phyloP scores from a whole-genome alignment of 2,797 vertebrate species.

The Odontamblyopus lacepedii region DNA sequence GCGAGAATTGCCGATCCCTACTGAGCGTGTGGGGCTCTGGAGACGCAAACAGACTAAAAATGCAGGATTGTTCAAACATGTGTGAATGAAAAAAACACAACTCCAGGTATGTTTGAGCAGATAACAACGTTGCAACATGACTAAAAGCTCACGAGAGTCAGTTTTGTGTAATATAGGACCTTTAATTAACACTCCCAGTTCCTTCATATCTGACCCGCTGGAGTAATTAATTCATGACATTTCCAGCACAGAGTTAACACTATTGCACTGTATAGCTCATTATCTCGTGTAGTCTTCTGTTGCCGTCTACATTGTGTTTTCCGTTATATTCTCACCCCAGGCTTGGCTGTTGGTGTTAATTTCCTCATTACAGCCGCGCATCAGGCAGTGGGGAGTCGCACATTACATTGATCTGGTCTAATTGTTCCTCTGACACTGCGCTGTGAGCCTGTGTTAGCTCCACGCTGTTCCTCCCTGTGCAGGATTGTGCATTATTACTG shows the following conservation, averaged over 20 bases:
- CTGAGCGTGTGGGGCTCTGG: too few relatives aligned
- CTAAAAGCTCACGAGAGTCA: too few relatives aligned
- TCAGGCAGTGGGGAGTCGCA: constrained; percentile 49
- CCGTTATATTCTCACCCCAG: constrained; percentile 24
- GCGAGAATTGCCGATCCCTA: too few relatives aligned
- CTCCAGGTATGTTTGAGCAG: too few relatives aligned
- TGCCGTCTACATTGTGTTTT: neutral
- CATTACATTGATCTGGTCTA: constrained; percentile 47
- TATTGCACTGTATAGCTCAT: constrained; percentile 22
- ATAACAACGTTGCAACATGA: too few relatives aligned
- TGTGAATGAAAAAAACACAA: too few relatives aligned
- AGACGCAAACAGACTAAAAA: too few relatives aligned
- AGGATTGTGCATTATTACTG: constrained; percentile 1
- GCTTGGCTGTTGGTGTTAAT: constrained; percentile 45
- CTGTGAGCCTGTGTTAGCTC: neutral
- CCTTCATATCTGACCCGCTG: neutral
- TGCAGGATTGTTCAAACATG: too few relatives aligned
- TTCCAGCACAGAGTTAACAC: neutral
- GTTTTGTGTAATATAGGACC: too few relatives aligned
- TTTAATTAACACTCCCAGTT: neutral
- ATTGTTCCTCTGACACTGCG: constrained; percentile 36
- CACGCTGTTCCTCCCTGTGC: neutral
- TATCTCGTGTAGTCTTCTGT: neutral
- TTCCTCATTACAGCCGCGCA: constrained; percentile 52
- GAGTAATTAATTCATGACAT: neutral